These are phyloP conservation scores for Kryptopterus vitreolus DNA, from an alignment of 2,797 vertebrate genomes.

Conservation along the genomic window DNA sequence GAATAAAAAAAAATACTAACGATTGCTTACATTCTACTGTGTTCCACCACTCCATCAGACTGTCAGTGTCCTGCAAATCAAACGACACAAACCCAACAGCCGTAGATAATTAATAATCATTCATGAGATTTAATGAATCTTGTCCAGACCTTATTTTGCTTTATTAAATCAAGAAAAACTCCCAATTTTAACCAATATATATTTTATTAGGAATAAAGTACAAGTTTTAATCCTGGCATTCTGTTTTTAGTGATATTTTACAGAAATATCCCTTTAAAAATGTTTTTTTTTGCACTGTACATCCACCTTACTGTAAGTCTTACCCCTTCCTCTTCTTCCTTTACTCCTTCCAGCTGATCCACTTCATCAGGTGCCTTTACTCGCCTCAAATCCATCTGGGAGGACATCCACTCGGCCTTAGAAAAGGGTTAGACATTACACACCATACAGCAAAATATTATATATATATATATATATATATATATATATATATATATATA, in stretches of 20 bases:
- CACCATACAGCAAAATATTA: neutral
- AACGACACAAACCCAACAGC: neutral
- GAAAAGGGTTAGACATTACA: neutral
- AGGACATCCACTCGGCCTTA: constrained; percentile 72
- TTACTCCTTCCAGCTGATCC: constrained; percentile 40
- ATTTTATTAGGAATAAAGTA: too few relatives aligned
- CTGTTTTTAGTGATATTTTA: too few relatives aligned
- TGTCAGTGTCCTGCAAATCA: constrained; percentile 74
- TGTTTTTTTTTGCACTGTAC: too few relatives aligned
- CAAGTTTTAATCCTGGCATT: too few relatives aligned
- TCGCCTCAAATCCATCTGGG: constrained; percentile 64
- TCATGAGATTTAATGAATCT: too few relatives aligned
- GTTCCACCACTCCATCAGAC: constrained; percentile 79
- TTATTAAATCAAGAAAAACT: too few relatives aligned
- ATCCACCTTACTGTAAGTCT: constrained; percentile 49
- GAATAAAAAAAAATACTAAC: neutral
- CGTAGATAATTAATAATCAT: too few relatives aligned
- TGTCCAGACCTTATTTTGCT: too few relatives aligned
- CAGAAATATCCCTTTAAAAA: too few relatives aligned
- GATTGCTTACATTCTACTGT: constrained; percentile 74
- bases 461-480: too few relatives aligned
- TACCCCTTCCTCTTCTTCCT: constrained; percentile 56
- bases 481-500: too few relatives aligned
- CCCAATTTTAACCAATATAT: too few relatives aligned
- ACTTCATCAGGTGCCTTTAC: constrained; percentile 46